Percentiles rank a stretch among this genome's conserved stretches.
Conservation (phyloP, 2,113 vertebrate species). For the Gymnorhina tibicen region DNA sequence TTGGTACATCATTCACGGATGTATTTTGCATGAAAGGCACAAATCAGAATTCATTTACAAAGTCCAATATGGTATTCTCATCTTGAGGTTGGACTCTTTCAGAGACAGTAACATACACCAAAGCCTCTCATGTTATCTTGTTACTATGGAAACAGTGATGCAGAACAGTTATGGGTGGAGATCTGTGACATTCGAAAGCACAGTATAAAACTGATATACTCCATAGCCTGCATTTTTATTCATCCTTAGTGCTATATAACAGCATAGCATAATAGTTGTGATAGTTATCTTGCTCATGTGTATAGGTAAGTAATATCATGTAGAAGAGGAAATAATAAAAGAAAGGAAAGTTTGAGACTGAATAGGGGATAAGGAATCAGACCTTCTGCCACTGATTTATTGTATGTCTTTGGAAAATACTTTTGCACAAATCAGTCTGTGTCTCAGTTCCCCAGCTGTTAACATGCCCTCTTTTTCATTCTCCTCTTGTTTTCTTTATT, state of each 20-base stretch:
- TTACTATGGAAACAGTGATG: conserved; percentile 54
- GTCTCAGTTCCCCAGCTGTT: background rate
- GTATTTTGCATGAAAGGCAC: background rate
- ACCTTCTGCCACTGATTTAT: background rate
- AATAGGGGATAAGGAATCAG: background rate
- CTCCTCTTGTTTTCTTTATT: background rate
- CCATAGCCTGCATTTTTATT: conserved; percentile 2
- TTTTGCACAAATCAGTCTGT: background rate
- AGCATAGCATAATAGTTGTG: background rate
- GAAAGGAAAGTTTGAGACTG: background rate
- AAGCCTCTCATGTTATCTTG: conserved; percentile 10
- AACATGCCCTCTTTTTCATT: background rate
- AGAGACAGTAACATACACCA: background rate
- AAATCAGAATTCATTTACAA: background rate
- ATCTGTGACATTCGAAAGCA: conserved; percentile 4
- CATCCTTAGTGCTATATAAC: background rate
- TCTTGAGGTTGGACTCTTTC: background rate
- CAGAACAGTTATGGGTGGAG: conserved; percentile 2
- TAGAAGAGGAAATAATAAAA: background rate
- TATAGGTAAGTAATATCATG: background rate
- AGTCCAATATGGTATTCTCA: background rate
- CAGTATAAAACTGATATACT: background rate
- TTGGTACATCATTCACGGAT: background rate
- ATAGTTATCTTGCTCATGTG: background rate
- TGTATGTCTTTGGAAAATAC: background rate